Evolutionary conservation across 2,113 vertebrate species (phyloP).

Genomic region (Oxyura jamaicensis): DNA sequence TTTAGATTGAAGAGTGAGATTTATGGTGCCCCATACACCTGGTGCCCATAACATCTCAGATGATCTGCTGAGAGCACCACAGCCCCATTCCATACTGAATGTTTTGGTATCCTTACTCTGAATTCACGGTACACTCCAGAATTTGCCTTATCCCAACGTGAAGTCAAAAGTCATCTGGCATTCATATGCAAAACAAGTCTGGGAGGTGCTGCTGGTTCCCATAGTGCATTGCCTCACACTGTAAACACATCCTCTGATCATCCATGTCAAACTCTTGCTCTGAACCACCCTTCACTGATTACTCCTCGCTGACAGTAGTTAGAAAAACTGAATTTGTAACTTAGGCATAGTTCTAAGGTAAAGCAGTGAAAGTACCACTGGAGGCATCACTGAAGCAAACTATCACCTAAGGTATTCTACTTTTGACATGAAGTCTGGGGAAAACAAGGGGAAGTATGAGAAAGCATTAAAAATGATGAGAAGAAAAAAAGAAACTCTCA

Average conservation of each 20-base stretch:
- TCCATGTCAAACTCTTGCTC: neutral
- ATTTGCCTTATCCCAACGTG: neutral
- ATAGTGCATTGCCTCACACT: neutral
- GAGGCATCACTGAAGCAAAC: neutral
- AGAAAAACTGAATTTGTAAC: neutral
- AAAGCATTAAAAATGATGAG: neutral
- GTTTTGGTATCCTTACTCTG: neutral
- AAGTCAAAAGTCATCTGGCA: neutral
- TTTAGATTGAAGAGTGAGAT: neutral
- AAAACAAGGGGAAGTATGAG: neutral
- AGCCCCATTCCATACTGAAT: neutral
- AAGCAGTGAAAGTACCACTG: neutral
- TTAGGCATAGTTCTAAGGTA: neutral
- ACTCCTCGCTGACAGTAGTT: neutral
- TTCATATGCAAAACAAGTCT: neutral
- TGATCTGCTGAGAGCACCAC: neutral
- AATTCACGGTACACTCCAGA: neutral
- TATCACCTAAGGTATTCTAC: neutral
- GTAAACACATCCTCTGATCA: neutral
- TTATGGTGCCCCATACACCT: neutral
- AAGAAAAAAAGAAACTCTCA: neutral
- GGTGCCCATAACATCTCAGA: fast-evolving
- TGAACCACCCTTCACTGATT: neutral
- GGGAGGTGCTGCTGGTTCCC: neutral
- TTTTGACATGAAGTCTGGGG: neutral